Evolutionary conservation across 2,888 invertebrate genomes (phyloP), one percentile per base, ranked within the genome.

Genomic region (Ormyrus labotus): DNA sequence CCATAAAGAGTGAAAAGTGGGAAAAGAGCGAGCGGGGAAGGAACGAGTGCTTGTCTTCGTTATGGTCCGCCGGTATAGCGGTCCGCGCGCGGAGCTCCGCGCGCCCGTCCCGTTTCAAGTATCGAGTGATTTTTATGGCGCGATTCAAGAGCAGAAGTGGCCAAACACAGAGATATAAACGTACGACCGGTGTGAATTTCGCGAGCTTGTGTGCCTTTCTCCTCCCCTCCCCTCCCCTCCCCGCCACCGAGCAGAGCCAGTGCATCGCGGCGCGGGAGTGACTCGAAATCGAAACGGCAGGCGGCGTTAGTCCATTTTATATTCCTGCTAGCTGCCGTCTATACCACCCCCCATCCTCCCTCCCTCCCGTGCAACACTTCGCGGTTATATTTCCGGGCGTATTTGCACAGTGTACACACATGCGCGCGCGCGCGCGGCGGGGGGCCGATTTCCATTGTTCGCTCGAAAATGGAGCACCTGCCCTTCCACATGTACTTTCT

Each of bases 341-440:
- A 51, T 58, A 63, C 78, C 68, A 34, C 70, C 19, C 67, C 13
- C 34, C n/a, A n/a, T 13, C 19, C 19, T 0, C 19, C 19, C 19
- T 2, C 19, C 19, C 19, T 19, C 1, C 19, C 11, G 19, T 60
- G 68, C 75, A 74, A 74, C 72, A 68, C 76, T 83, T 83, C 82
- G 81, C 70, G 83, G 82, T 84, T 83, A 83, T 85, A 85, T 84
- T 84, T 84, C 83, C 81, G 82, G 79, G 72, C 74, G 73, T 87
- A 85, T 86, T 86, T 87, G 84, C 85, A 85, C 72, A 83, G 81
- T 67, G 77, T 81, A 81, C 65, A 83, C 72, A 79, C 72, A 78
- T 65, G 13, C 82, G 83, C 81, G 78, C 75, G 78, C 69, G 51
- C 4, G 9, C 34, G 47, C 48, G n/a, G 51, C 10, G 53, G 45